phyloP scores from a whole-genome alignment of 2,113 vertebrate genomes.

The Elephas maximus region DNA sequence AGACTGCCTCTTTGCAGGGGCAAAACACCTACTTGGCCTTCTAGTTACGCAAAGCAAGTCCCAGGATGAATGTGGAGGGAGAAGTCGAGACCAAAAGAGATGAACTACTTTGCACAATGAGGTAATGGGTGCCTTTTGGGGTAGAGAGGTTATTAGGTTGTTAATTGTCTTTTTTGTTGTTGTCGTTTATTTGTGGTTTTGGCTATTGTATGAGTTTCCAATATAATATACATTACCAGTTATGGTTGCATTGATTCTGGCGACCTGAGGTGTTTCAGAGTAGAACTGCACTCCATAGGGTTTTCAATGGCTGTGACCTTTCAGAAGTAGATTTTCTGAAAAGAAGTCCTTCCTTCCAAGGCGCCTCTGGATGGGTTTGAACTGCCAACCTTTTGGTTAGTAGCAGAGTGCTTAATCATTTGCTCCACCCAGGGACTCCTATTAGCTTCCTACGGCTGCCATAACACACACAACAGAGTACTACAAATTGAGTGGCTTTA shows the following conservation, averaged over 20 bases:
- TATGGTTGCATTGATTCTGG: neutral
- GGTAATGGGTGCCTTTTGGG: too few species aligned
- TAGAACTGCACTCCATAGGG: neutral
- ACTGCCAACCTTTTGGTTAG: neutral
- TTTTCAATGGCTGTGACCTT: neutral
- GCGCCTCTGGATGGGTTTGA: neutral
- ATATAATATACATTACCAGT: neutral
- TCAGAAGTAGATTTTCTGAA: neutral
- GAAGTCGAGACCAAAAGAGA: neutral
- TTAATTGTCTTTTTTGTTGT: neutral
- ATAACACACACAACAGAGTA: neutral
- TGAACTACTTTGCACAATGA: neutral
- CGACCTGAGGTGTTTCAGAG: neutral
- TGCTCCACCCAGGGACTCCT: neutral
- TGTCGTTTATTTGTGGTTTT: neutral
- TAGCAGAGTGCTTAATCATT: neutral
- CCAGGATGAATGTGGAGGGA: neutral
- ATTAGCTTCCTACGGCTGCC: neutral
- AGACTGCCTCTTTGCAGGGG: neutral
- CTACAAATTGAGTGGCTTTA: neutral
- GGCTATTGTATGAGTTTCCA: neutral
- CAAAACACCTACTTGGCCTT: neutral
- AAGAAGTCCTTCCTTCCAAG: neutral
- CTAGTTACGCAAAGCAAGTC: neutral
- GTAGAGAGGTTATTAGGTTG: neutral